Conservation (phyloP, 2,888 invertebrate species). For the Catotricha subobsoleta region DNA sequence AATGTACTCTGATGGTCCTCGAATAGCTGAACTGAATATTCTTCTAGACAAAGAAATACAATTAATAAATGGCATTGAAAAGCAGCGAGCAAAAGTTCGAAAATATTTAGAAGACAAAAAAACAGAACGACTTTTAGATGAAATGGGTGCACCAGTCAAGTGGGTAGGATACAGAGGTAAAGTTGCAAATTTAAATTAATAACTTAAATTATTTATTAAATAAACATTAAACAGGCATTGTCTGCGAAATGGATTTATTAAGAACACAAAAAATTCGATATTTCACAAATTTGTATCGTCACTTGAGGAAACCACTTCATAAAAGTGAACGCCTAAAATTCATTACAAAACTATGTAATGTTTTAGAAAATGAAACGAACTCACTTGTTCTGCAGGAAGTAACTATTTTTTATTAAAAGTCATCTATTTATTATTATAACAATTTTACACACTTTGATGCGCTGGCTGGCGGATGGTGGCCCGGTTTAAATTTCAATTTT, state of each 20-base stretch:
- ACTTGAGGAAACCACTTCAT: constrained; percentile 27
- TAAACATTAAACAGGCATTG: not conserved
- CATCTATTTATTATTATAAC: no score
- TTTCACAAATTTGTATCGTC: constrained; percentile 51
- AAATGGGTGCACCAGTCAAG: constrained; percentile 51
- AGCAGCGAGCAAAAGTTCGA: constrained; percentile 40
- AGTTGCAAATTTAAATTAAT: no score
- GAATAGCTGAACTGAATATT: constrained; percentile 49
- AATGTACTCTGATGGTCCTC: constrained; percentile 46
- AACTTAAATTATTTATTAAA: not conserved
- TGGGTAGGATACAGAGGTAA: constrained; percentile 58
- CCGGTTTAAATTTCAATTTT: no score
- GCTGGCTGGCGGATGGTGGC: no score
- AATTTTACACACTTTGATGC: no score
- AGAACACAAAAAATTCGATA: constrained; percentile 63
- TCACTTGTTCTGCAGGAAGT: not conserved
- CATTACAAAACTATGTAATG: not conserved
- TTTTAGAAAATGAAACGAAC: constrained; percentile 1
- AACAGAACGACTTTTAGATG: constrained; percentile 43
- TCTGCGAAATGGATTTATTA: constrained; percentile 55
- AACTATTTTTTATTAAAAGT: no score
- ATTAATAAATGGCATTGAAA: constrained; percentile 48
- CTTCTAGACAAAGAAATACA: constrained; percentile 57
- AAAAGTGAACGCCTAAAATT: constrained; percentile 2
- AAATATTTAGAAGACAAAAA: constrained; percentile 40